These are phyloP conservation scores for Leptatherina wallacei DNA, from an alignment of 2,797 vertebrate species.

Conservation along the genomic window DNA sequence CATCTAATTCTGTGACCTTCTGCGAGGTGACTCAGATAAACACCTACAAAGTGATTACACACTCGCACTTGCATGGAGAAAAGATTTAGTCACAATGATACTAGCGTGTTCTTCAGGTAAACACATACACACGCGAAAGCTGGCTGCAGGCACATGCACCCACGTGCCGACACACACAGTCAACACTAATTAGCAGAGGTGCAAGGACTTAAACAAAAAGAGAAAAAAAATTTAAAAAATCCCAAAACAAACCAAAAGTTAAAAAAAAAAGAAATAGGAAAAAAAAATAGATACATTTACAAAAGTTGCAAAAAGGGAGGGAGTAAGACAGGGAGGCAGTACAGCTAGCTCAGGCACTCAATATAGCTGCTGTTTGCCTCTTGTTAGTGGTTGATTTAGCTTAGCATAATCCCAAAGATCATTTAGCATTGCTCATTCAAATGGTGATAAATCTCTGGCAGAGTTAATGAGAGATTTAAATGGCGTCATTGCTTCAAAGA, in stretches of 20 bases:
- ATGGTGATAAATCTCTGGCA: constrained; percentile 74
- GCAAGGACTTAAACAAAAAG: constrained; percentile 28
- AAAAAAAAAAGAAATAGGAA: constrained; percentile 4
- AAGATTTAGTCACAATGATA: constrained; percentile 12
- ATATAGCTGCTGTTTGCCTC: constrained; percentile 59
- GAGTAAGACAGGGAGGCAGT: constrained; percentile 9
- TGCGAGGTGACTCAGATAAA: constrained; percentile 44
- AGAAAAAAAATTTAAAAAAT: background rate
- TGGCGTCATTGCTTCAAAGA: constrained; percentile 72
- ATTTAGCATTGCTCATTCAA: constrained; percentile 77
- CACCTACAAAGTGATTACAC: constrained; percentile 43
- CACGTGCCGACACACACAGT: constrained; percentile 33
- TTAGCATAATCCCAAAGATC: constrained; percentile 79
- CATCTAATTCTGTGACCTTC: constrained; percentile 36
- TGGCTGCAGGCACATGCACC: constrained; percentile 13
- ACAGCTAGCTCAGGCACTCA: constrained; percentile 35
- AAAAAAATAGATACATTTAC: constrained; percentile 3
- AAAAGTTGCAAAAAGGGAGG: constrained; percentile 18
- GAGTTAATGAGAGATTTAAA: constrained; percentile 81
- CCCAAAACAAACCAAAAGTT: background rate
- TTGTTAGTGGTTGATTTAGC: constrained; percentile 76
- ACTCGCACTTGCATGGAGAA: constrained; percentile 10
- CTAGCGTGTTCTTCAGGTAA: constrained; percentile 16
- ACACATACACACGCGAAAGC: background rate
- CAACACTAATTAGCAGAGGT: constrained; percentile 48